These are phyloP conservation scores for Apocrypta bakeri DNA, from an alignment of 1,140 invertebrate species.

Conservation along the genomic window DNA sequence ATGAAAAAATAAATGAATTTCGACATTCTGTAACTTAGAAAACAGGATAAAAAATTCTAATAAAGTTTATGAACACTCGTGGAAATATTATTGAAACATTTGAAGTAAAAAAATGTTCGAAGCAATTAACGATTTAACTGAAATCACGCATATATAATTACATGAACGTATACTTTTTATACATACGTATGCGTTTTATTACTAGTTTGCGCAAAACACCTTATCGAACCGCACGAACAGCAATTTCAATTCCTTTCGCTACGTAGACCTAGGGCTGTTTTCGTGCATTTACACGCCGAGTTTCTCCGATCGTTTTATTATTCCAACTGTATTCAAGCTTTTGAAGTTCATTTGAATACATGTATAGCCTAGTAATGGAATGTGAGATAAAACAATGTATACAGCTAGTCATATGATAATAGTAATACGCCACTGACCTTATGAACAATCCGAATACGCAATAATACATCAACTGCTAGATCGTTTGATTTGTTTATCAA, in stretches of 20 bases:
- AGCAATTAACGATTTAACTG: too few species aligned
- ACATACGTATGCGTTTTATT: not conserved
- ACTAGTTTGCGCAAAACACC: not conserved
- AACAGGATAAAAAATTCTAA: too few species aligned
- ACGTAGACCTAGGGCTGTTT: not conserved
- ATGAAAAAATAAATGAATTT: too few species aligned
- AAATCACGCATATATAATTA: not conserved
- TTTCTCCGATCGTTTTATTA: not conserved
- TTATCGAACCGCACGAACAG: not conserved
- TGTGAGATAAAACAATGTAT: not conserved
- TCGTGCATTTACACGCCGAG: not conserved
- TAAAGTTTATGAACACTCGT: too few species aligned
- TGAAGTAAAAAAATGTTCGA: too few species aligned
- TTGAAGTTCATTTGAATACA: not conserved
- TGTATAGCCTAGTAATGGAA: not conserved
- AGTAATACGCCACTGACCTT: not conserved
- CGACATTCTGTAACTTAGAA: too few species aligned
- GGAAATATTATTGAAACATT: too few species aligned
- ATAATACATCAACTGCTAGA: too few species aligned
- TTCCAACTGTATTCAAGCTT: not conserved
- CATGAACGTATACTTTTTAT: not conserved
- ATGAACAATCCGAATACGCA: not conserved
- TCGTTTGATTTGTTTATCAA: too few species aligned
- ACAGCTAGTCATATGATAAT: too few species aligned
- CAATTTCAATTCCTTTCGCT: not conserved